Conservation (phyloP, 2,113 vertebrate species). For the Phrynosoma blainvillii region DNA sequence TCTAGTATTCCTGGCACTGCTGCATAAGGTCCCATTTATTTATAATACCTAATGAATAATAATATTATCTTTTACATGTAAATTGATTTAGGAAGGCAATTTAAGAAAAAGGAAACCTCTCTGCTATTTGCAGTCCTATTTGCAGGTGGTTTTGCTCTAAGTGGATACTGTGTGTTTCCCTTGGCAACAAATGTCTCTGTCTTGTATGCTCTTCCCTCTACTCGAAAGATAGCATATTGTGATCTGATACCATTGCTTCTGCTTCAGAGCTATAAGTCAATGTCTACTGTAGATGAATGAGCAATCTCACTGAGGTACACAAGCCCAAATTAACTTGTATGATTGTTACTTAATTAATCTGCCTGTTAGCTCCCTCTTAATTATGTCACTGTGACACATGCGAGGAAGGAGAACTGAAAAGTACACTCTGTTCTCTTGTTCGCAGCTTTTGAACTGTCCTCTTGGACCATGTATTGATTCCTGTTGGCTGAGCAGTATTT, state of each 20-base stretch:
- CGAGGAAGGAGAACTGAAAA: background rate
- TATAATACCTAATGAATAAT: too few relatives aligned
- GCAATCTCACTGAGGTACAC: background rate
- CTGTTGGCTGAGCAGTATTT: background rate
- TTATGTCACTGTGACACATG: conserved; percentile 7
- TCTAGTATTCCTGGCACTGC: background rate
- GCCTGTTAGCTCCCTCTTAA: conserved; percentile 3
- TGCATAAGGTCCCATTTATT: too few relatives aligned
- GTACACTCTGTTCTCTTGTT: conserved; percentile 4
- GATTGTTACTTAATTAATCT: conserved; percentile 14
- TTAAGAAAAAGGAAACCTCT: background rate
- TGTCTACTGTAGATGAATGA: background rate
- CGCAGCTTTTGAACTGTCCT: conserved; percentile 8
- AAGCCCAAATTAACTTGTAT: background rate
- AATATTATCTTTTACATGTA: background rate
- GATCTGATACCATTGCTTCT: background rate
- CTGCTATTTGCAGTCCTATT: background rate
- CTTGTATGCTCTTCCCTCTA: too few relatives aligned
- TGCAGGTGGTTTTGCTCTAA: background rate
- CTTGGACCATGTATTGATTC: rapidly evolving
- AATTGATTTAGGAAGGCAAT: background rate
- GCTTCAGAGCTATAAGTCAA: background rate
- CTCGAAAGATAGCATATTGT: background rate
- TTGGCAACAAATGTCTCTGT: background rate
- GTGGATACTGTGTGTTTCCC: background rate